These are phyloP conservation scores for Bambusicola thoracicus DNA, from an alignment of 2,113 vertebrate genomes.

Conservation along the genomic window DNA sequence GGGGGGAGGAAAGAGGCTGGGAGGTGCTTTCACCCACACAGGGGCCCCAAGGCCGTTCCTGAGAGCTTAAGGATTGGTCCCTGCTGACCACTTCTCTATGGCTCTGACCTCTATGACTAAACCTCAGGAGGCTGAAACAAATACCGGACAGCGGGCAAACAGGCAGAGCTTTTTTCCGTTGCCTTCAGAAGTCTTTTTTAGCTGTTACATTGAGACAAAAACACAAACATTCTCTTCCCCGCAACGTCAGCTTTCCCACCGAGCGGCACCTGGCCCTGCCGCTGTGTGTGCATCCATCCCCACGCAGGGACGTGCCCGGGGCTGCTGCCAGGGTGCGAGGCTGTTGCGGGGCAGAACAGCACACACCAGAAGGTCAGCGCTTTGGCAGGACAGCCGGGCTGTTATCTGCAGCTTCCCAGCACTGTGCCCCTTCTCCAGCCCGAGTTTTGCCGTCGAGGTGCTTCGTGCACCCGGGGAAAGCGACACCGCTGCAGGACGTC, in stretches of 20 bases:
- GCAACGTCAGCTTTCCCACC: neutral
- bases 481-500: rapidly evolving
- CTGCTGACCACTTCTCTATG: neutral
- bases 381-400: neutral
- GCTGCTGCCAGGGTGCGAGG: neutral
- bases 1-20: neutral
- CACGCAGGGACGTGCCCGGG: neutral
- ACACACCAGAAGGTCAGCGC: neutral
- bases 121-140: constrained; percentile 1
- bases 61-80: neutral
- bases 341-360: neutral
- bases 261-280: neutral
- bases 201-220: neutral
- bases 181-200: neutral
- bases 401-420: neutral
- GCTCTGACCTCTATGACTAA: neutral
- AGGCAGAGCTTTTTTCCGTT: neutral
- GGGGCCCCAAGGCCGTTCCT: neutral
- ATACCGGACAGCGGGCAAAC: neutral
- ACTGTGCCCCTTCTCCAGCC: neutral
- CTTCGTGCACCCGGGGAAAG: neutral
- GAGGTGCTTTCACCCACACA: neutral
- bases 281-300: neutral
- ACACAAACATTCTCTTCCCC: neutral
- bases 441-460: neutral